Evolutionary conservation across 2,797 vertebrate species (phyloP).

Genomic region (Coccyzus lansbergi): DNA sequence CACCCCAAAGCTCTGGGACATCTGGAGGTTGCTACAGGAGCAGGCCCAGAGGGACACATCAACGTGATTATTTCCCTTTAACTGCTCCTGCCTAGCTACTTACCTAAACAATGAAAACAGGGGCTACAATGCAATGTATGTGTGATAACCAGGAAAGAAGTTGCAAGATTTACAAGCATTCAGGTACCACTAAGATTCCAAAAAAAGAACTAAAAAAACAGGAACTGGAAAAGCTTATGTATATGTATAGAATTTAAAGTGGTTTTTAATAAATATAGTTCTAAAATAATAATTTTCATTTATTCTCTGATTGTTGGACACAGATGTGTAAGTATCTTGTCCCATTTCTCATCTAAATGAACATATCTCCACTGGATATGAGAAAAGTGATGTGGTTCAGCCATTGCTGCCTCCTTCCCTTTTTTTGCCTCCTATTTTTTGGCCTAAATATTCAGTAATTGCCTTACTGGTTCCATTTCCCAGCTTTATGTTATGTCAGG

Average conservation of each 20-base stretch:
- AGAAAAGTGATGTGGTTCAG: neutral
- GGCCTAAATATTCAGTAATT: neutral
- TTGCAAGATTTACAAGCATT: neutral
- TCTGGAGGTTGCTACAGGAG: neutral
- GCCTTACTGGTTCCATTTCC: neutral
- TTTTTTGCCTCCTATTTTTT: neutral
- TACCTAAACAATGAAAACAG: neutral
- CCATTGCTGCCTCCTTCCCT: neutral
- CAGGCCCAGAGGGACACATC: neutral
- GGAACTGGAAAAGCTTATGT: neutral
- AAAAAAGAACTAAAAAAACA: neutral
- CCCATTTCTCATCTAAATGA: neutral
- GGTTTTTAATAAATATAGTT: neutral
- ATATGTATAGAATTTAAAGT: neutral
- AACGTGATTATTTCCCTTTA: neutral
- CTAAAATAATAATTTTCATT: neutral
- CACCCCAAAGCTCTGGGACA: neutral
- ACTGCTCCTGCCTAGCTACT: neutral
- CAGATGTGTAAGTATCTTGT: neutral
- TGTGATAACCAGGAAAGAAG: neutral
- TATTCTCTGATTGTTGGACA: neutral
- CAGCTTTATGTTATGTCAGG: neutral
- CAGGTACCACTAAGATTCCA: neutral
- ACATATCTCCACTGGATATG: accelerated
- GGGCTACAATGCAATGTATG: neutral